phyloP scores from a whole-genome alignment of 2,888 invertebrate genomes.

The Macaria liturata region DNA sequence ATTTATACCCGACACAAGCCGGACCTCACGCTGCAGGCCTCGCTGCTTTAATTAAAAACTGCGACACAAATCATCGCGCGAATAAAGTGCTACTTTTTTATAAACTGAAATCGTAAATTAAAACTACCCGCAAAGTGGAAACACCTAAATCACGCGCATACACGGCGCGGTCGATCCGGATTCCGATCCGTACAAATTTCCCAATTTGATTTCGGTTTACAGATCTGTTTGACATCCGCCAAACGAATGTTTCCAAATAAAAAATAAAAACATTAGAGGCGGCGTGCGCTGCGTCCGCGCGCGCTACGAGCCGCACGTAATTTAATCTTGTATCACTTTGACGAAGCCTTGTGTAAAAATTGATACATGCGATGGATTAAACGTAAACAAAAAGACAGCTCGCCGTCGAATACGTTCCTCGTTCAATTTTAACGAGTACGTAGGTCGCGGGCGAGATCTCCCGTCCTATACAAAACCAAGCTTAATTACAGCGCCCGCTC shows the following conservation, averaged over 20 bases:
- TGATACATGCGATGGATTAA: constrained; percentile 43
- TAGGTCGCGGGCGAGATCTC: constrained; percentile 29
- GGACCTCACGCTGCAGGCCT: constrained; percentile 6
- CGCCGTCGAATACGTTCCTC: constrained; percentile 4
- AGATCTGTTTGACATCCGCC: constrained; percentile 71
- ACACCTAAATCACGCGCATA: constrained; percentile 26
- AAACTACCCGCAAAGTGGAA: constrained; percentile 23
- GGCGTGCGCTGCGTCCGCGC: constrained; percentile 36
- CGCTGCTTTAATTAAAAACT: constrained; percentile 26
- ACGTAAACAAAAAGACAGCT: constrained; percentile 37
- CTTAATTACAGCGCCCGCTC: constrained; percentile 64
- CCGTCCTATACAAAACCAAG: constrained; percentile 50
- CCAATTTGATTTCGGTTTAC: constrained; percentile 69
- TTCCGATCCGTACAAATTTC: constrained; percentile 56
- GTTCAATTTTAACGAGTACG: constrained; percentile 18
- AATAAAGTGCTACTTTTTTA: constrained; percentile 17
- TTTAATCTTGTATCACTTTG: constrained; percentile 74
- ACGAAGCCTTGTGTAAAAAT: constrained; percentile 56
- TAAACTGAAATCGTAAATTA: constrained; percentile 29
- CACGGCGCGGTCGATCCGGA: constrained; percentile 41
- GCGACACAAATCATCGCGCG: constrained; percentile 23
- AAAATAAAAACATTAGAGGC: constrained; percentile 51
- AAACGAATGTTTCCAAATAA: constrained; percentile 62
- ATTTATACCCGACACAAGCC: constrained; percentile 28
- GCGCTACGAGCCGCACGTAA: constrained; percentile 60